Base-by-base conservation (phyloP, 2,113 vertebrate species). In the Notothenia coriiceps region DNA sequence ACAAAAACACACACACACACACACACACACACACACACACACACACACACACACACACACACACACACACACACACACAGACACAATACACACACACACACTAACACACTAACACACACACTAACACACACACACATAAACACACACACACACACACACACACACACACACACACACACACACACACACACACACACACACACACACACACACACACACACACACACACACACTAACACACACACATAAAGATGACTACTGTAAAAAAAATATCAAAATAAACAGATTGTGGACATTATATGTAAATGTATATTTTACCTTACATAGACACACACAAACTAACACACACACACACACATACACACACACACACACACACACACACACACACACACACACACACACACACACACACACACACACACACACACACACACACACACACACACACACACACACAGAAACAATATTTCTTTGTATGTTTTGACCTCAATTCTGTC, bases 391-490 rank as follows among this genome's bases (percentile, higher is more conserved):
- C 40, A 46, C 35, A 44, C 17, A n/a, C 10, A 44, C 40, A 22
- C n/a, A 17, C 33, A 62, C 18, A 72, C 17, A 68, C 47, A 22
- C 40, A 46, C 18, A 46, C n/a, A 63, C 11, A 63, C 61, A 63
- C 5, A 63, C 61, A 63, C 61, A 65, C 43, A 64, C 62, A 64
- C 49, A 64, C 51, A 55, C 35, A 35, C 29, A 72, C 13, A 62
- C 35, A 22, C n/a, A 46, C 18, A 46, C 40, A 63, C 11, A 46
- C 61, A 63, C 5, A 63, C 61, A 44, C 40, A 64, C 43, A 64
- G n/a, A 46, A 25, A 63, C 25, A 25, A n/a, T n/a, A n/a, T n/a
- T n/a, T n/a, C n/a, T 54, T 43, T 22, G n/a, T 15, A 25, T 43
- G 17, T 40, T 68, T 20, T 49, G 13, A 3, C 8, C 20, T 10